Evolutionary conservation across 2,113 vertebrate genomes (phyloP).

Genomic region (Anhinga rufa): DNA sequence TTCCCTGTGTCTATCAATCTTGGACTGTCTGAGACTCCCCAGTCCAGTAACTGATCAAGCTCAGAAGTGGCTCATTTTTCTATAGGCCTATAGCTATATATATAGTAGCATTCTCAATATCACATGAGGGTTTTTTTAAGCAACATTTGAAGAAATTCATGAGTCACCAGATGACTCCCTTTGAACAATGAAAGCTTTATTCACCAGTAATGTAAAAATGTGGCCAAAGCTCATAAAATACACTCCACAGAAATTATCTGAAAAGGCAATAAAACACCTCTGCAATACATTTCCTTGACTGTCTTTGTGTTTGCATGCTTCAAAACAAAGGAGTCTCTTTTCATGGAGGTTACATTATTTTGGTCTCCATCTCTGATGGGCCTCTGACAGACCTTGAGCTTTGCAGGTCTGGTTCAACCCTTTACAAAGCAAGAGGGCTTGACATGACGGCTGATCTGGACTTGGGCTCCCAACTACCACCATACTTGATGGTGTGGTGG

Average conservation of each 20-base stretch:
- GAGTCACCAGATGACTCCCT: constrained; percentile 23
- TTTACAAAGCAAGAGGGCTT: not conserved
- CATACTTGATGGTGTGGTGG: not conserved
- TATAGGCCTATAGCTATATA: not conserved
- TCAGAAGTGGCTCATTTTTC: not conserved
- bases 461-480: not conserved
- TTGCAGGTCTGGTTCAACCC: not conserved
- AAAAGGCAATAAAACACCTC: constrained; percentile 14
- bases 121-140: not conserved
- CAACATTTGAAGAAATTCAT: constrained; percentile 35
- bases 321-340: not conserved
- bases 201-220: not conserved
- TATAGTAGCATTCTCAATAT: not conserved
- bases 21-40: constrained; percentile 5
- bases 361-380: not conserved
- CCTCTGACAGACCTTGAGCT: not conserved
- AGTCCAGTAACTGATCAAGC: not conserved
- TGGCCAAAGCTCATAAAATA: constrained; percentile 3
- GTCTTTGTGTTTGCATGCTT: not conserved
- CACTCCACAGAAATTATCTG: constrained; percentile 10
- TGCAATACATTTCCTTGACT: not conserved
- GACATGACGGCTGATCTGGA: not conserved
- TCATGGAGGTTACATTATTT: not conserved
- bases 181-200: constrained; percentile 42
- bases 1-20: constrained; percentile 26